Conservation (phyloP, 1,140 invertebrate species). For the Lasaia peninsularis region DNA sequence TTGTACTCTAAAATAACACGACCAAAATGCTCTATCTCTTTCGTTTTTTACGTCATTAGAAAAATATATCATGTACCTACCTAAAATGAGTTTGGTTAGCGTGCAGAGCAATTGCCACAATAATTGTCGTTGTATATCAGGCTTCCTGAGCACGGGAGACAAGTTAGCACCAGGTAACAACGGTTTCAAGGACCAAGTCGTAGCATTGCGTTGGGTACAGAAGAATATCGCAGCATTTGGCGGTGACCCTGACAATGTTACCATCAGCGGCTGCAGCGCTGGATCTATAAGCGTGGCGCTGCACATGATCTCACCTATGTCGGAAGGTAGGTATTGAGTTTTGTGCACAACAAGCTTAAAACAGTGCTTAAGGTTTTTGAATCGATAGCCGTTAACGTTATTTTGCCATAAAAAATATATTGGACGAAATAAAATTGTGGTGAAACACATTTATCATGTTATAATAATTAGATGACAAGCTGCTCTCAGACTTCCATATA, state of each 20-base stretch:
- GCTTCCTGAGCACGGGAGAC: conserved; percentile 82
- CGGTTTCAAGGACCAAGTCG: conserved; percentile 86
- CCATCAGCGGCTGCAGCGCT: conserved; percentile 83
- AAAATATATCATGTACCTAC: too few species aligned
- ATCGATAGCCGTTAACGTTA: too few species aligned
- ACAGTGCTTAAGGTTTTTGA: neutral
- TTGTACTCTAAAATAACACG: too few species aligned
- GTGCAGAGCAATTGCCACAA: too few species aligned
- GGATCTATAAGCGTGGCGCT: conserved; percentile 81
- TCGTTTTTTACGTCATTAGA: too few species aligned
- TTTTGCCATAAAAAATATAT: too few species aligned
- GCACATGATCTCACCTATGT: conserved; percentile 85
- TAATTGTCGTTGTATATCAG: conserved; percentile 41
- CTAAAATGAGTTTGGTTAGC: too few species aligned
- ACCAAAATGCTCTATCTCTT: too few species aligned
- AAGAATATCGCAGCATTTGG: conserved; percentile 85
- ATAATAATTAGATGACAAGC: too few species aligned
- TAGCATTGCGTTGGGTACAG: conserved; percentile 84
- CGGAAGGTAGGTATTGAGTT: conserved; percentile 62
- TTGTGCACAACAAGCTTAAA: neutral
- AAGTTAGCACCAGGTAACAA: conserved; percentile 82
- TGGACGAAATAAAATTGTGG: too few species aligned
- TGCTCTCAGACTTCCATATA: too few species aligned
- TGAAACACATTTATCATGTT: too few species aligned
- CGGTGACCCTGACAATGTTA: conserved; percentile 84